These are phyloP conservation scores for Poeciliopsis gracilis DNA, from an alignment of 2,797 vertebrate genomes.

Conservation along the genomic window DNA sequence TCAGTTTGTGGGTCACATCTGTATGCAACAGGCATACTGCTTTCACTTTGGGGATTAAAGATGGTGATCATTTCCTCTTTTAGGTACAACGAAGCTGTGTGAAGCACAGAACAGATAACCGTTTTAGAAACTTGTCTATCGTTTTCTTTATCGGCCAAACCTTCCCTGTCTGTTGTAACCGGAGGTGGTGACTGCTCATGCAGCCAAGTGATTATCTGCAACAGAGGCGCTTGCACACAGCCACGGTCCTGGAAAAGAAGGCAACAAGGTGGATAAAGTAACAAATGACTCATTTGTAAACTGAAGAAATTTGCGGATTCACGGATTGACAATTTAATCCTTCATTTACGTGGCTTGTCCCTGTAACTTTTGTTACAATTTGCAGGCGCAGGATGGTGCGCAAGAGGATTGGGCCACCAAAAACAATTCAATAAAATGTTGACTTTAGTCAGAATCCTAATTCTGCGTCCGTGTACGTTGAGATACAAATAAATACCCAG, in stretches of 20 bases:
- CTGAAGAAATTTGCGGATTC: background rate
- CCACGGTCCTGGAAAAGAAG: background rate
- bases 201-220: background rate
- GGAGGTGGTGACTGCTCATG: background rate
- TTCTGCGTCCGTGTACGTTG: no score
- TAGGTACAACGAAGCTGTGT: background rate
- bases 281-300: background rate
- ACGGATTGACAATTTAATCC: background rate
- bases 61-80: background rate
- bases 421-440: no score
- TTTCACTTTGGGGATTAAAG: background rate
- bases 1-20: background rate
- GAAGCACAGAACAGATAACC: background rate
- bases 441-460: no score
- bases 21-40: background rate
- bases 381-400: no score
- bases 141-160: slow-evolving; percentile 10
- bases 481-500: no score
- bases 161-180: background rate
- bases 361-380: no score
- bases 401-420: no score
- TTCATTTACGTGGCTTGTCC: background rate
- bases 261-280: background rate
- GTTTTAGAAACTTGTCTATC: background rate
- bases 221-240: background rate